Conservation (phyloP, 2,113 vertebrate species). For the Gavia stellata region DNA sequence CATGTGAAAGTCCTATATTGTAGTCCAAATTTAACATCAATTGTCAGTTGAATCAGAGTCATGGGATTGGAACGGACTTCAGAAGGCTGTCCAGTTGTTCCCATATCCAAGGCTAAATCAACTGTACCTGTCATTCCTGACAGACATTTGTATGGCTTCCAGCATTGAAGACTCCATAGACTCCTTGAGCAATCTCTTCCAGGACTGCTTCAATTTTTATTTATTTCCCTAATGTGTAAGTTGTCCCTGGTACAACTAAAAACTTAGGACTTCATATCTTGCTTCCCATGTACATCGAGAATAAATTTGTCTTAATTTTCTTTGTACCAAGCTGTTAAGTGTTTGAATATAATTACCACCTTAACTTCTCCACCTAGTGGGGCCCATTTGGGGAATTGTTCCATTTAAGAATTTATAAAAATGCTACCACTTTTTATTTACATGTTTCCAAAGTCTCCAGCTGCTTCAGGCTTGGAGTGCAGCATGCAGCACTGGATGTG, state of each 20-base stretch:
- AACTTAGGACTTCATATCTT: background rate
- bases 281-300: background rate
- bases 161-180: background rate
- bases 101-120: background rate
- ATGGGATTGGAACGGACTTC: background rate
- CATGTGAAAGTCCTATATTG: background rate
- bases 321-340: background rate
- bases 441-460: background rate
- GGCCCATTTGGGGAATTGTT: background rate
- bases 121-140: background rate
- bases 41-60: conserved; percentile 8
- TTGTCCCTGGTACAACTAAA: background rate
- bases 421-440: background rate
- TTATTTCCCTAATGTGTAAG: background rate
- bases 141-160: background rate
- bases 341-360: background rate
- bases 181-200: background rate
- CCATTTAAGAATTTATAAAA: background rate
- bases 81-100: background rate
- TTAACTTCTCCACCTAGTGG: background rate
- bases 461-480: background rate
- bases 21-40: background rate
- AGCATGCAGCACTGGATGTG: background rate
- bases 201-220: background rate
- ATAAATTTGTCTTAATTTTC: background rate